Conservation (phyloP, 2,113 vertebrate genomes). For the Galbula dea region DNA sequence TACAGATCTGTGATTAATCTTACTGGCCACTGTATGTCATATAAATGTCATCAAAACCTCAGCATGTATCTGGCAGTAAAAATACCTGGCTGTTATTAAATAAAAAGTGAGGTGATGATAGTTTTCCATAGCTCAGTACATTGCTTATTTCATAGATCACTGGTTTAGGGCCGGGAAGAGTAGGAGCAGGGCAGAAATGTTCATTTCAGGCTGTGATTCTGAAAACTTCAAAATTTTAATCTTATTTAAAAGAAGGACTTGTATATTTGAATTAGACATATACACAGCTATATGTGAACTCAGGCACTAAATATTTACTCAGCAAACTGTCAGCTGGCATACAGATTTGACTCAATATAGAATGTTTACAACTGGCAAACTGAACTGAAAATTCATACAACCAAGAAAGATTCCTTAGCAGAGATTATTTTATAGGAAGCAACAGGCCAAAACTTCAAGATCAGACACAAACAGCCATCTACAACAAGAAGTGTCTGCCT, state of each 20-base stretch:
- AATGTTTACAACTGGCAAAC: background rate
- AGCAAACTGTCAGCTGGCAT: background rate
- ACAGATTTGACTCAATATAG: background rate
- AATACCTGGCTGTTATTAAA: slow-evolving; percentile 2
- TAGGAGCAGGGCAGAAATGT: background rate
- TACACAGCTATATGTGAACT: background rate
- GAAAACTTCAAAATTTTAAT: background rate
- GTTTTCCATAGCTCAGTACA: background rate
- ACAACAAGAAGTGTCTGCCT: background rate
- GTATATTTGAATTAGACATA: background rate
- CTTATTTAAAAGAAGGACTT: background rate
- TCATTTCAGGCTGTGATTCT: background rate
- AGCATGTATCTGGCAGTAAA: slow-evolving; percentile 19
- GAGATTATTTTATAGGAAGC: background rate
- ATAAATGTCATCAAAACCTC: slow-evolving; percentile 17
- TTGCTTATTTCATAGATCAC: background rate
- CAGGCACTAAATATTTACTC: background rate
- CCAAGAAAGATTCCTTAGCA: background rate
- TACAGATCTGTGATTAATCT: slow-evolving; percentile 37
- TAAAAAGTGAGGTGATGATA: background rate
- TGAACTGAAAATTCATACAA: background rate
- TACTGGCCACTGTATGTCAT: background rate
- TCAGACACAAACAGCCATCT: background rate
- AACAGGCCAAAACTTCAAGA: background rate
- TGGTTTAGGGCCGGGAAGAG: background rate